phyloP scores from a whole-genome alignment of 1,140 invertebrate species.

The Drosophila asahinai region DNA sequence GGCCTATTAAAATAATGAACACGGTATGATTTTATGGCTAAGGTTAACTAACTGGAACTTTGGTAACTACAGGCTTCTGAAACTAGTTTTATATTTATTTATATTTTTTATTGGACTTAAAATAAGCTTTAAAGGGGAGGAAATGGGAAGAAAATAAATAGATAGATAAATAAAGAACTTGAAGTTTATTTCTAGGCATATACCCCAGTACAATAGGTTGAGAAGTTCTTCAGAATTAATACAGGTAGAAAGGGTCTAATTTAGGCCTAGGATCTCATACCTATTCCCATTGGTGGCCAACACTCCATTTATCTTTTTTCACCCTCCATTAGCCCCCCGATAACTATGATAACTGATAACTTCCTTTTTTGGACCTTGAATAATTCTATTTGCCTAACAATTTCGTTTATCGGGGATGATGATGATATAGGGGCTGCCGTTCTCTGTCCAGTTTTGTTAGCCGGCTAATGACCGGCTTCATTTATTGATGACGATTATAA shows the following conservation, averaged over 20 bases:
- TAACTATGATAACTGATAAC: slow-evolving; percentile 9
- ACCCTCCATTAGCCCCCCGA: slow-evolving; percentile 7
- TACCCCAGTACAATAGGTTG: too few species aligned
- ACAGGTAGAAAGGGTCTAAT: not conserved
- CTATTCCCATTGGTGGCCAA: slow-evolving; percentile 4
- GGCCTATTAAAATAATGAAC: not conserved
- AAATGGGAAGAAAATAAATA: too few species aligned
- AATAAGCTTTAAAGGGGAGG: too few species aligned
- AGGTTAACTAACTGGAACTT: not conserved
- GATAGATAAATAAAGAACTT: not conserved
- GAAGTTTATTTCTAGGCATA: not conserved
- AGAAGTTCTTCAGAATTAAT: too few species aligned
- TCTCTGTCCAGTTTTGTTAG: slow-evolving; percentile 2
- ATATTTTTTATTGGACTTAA: not conserved
- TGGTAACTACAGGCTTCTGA: not conserved
- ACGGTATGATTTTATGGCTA: not conserved
- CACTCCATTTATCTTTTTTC: slow-evolving; percentile 8
- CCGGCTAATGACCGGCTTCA: slow-evolving; percentile 73
- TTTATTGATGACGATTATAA: slow-evolving; percentile 83
- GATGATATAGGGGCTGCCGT: not conserved
- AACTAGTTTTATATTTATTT: not conserved
- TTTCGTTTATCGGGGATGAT: slow-evolving; percentile 25
- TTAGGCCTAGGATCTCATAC: not conserved
- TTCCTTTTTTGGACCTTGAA: slow-evolving; percentile 15
- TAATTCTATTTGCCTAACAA: slow-evolving; percentile 63